phyloP scores from a whole-genome alignment of 2,797 vertebrate species.

The Mycteria americana region DNA sequence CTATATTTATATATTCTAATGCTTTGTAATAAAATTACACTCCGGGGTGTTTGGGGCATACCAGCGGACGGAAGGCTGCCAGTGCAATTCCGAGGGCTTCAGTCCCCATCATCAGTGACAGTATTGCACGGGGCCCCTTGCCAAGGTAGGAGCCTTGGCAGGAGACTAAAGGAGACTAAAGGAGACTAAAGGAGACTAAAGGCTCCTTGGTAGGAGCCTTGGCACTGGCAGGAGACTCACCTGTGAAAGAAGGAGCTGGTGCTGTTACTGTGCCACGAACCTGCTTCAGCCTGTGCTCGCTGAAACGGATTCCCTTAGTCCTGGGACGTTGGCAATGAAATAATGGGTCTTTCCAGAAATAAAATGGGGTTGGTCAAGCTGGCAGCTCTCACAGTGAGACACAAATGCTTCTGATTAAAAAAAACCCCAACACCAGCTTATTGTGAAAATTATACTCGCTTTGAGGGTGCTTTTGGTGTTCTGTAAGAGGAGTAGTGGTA shows the following conservation, averaged over 20 bases:
- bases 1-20: not conserved
- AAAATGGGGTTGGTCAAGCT: not conserved
- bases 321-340: not conserved
- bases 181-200: too few relatives aligned
- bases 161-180: not conserved
- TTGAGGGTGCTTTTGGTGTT: not conserved
- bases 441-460: not conserved
- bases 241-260: not conserved
- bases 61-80: not conserved
- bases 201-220: too few relatives aligned
- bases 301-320: not conserved
- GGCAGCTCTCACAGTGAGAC: not conserved
- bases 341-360: not conserved
- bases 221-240: not conserved
- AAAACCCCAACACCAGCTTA: not conserved
- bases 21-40: not conserved
- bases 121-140: accelerated
- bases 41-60: not conserved
- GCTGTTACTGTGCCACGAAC: not conserved
- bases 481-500: not conserved
- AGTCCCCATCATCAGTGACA: not conserved
- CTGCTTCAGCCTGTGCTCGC: not conserved
- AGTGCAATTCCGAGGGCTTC: not conserved
- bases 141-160: not conserved
- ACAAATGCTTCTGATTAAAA: not conserved